Conservation (phyloP, 35 echinoderm and acorn worm species). For the Eucidaris tribuloides region DNA sequence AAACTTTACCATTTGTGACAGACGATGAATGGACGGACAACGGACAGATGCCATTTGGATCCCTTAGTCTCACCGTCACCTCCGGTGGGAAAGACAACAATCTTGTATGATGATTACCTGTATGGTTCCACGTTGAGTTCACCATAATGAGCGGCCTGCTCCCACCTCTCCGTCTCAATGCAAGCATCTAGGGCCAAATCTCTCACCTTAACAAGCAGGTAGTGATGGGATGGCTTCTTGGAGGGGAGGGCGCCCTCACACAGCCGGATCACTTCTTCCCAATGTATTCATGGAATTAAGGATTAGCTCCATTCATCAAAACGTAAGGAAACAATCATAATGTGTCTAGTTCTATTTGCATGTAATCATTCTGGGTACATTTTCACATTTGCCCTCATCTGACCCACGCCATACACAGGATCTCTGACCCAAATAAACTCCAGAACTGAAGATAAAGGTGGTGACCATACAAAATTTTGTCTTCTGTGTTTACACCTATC, state of each 20-base stretch:
- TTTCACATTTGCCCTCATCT: too few species aligned
- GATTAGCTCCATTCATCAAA: too few species aligned
- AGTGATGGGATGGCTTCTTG: background rate
- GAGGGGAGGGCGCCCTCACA: background rate
- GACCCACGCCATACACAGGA: too few species aligned
- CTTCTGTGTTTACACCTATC: too few species aligned
- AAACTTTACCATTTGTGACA: background rate
- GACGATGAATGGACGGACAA: background rate
- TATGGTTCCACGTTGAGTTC: background rate
- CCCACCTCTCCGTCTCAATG: background rate
- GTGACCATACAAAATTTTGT: too few species aligned
- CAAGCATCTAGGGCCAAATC: background rate
- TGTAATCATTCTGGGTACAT: too few species aligned
- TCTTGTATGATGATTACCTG: background rate
- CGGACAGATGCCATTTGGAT: background rate
- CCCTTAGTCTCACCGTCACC: background rate
- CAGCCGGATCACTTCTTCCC: background rate
- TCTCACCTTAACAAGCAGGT: slow-evolving; percentile 15
- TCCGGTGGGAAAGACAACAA: background rate
- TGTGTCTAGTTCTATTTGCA: too few species aligned
- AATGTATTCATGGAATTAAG: background rate
- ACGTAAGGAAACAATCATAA: too few species aligned
- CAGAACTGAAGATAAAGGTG: too few species aligned
- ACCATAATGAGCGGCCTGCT: background rate
- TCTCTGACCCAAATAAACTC: too few species aligned